Evolutionary conservation across 2,888 invertebrate genomes (phyloP), one percentile per base, ranked within the genome.

Genomic region (Anthrax anthrax): DNA sequence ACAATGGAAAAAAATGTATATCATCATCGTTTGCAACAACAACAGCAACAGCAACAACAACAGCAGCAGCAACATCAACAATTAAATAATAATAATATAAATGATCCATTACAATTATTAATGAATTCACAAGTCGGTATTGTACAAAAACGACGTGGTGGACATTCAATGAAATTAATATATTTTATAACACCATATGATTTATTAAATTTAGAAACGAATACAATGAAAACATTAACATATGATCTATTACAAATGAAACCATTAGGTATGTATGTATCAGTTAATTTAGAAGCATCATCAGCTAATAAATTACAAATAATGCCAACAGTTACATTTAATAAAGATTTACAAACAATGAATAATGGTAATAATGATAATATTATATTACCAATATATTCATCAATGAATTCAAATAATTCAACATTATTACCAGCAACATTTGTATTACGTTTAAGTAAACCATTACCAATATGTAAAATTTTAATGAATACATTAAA

Each of bases 181-280:
- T 96, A 92, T 66, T 94, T 94, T 65, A 85, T 94, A 5, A 87
- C 90, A 0, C 92, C 94, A 0, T 94, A 92, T 61, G 92, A 94
- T 64, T 72, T 94, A 42, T 72, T 94, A 56, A 86, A 88, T 62
- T 75, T 80, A 56, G 83, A 84, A 50, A 75, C 73, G 47, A 80
- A 80, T 56, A 77, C 80, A 8, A 74, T 84, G 38, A 78, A 83
- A 57, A 78, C 83, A 12, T 72, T 92, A 49, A 84, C 81, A 40
- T 73, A 80, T 16, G 90, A 91, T 58, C 70, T 78, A n/a, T 73
- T 87, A 36, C 74, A 75, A 27, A 61, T 71, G 38, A 79, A 80
- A 52, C 77, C 78, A 43, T 72, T 90, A 40, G 94, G 92, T 0
- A 82, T 86, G 57, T 88, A 84, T 50, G 92, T 89, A 1, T 89